These are phyloP conservation scores for Coluber constrictor DNA, from an alignment of 2,797 vertebrate genomes.

Conservation along the genomic window DNA sequence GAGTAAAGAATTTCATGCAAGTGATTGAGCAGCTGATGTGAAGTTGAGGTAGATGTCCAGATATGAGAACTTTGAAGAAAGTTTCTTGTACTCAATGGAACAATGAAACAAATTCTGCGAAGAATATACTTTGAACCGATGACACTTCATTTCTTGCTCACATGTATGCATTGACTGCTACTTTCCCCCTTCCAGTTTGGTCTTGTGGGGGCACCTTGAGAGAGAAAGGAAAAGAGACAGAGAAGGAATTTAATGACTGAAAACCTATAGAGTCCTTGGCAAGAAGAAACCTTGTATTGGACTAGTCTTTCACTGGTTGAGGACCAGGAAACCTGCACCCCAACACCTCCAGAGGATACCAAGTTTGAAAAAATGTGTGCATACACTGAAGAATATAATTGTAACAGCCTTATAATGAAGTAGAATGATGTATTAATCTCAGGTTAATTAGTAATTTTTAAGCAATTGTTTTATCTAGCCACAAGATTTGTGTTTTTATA, in stretches of 20 bases:
- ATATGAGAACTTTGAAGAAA: not conserved
- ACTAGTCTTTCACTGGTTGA: not conserved
- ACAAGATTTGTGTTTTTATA: not conserved
- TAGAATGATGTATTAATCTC: not conserved
- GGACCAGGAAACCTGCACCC: not conserved
- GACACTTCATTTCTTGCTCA: not conserved
- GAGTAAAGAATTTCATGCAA: not conserved
- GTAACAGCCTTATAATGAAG: not conserved
- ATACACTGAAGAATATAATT: not conserved
- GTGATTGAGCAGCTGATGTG: not conserved
- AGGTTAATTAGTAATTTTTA: not conserved
- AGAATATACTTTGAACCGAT: not conserved
- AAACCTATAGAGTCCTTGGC: not conserved
- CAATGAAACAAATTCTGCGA: not conserved
- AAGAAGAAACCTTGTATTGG: not conserved
- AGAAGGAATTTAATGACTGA: not conserved
- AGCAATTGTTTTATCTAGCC: not conserved
- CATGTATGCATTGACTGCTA: not conserved
- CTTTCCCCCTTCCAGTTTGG: not conserved
- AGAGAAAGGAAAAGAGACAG: not conserved
- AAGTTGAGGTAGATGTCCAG: not conserved
- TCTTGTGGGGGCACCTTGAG: not conserved
- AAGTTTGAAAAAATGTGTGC: not conserved
- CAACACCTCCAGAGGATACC: not conserved
- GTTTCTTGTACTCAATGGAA: not conserved